Conservation (phyloP, 2,888 invertebrate genomes). For the Acanthosoma haemorrhoidale region DNA sequence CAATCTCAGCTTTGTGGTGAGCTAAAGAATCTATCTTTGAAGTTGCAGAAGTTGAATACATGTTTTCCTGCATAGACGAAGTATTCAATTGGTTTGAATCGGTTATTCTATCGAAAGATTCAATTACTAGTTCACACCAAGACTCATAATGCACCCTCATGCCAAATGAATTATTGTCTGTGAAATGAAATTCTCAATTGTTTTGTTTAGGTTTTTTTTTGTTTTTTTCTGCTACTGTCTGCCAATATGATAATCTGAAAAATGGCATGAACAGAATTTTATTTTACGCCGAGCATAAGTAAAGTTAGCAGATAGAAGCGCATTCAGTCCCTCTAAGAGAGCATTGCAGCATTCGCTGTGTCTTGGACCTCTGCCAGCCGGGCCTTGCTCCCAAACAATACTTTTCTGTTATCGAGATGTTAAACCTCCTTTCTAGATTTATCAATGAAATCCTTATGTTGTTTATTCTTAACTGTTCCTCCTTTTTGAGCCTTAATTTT, state of each 20-base stretch:
- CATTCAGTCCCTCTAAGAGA: no score
- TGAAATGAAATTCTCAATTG: no score
- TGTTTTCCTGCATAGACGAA: no score
- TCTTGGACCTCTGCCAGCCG: not conserved
- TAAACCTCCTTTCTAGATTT: conserved; percentile 16
- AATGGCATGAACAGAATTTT: not conserved
- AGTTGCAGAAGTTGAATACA: no score
- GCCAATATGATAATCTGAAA: not conserved
- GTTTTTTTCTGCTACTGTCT: not conserved
- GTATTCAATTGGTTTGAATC: no score
- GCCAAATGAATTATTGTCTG: no score
- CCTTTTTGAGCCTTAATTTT: not conserved
- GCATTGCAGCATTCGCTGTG: not conserved
- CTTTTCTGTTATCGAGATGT: not conserved
- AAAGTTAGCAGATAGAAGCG: not conserved
- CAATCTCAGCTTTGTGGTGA: no score
- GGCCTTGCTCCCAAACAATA: not conserved
- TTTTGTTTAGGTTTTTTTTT: no score
- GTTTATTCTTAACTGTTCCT: conserved; percentile 31
- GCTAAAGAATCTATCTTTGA: no score
- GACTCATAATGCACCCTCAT: no score
- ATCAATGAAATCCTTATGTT: conserved; percentile 33
- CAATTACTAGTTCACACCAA: no score
- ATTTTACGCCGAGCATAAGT: not conserved
- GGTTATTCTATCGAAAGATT: no score